Evolutionary conservation across 1,140 invertebrate species (phyloP).

Genomic region (Onthophagus taurus): DNA sequence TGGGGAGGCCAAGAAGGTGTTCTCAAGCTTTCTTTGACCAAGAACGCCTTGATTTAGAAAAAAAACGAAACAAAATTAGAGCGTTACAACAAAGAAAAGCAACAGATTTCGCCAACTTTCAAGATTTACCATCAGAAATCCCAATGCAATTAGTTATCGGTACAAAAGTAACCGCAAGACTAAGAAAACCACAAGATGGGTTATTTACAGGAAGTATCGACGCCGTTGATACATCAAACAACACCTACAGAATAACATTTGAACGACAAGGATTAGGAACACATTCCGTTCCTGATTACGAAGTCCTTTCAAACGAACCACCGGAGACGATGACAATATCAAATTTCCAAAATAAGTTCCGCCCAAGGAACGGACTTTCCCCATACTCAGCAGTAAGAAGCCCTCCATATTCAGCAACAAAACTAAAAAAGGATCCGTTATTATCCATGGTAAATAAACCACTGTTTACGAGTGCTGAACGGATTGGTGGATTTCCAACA

Average conservation of each 20-base stretch:
- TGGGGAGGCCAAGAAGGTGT: conserved; percentile 94
- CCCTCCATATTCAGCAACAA: conserved; percentile 22
- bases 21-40: conserved; percentile 93
- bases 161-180: conserved; percentile 85
- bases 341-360: conserved; percentile 73
- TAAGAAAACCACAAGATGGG: conserved; percentile 91
- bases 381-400: conserved; percentile 16
- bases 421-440: conserved; percentile 46
- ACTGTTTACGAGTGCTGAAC: conserved; percentile 35
- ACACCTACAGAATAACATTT: conserved; percentile 96
- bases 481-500: conserved; percentile 73
- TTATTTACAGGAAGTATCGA: conserved; percentile 94
- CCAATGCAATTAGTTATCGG: conserved; percentile 94
- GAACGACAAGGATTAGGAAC: conserved; percentile 88
- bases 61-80: conserved; percentile 85
- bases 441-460: conserved; percentile 42
- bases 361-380: conserved; percentile 56
- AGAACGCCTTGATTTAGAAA: conserved; percentile 81
- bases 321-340: conserved; percentile 83
- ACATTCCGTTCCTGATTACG: conserved; percentile 93
- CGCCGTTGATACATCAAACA: conserved; percentile 93
- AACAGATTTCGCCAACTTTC: conserved; percentile 63
- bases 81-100: conserved; percentile 89
- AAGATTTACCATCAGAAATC: conserved; percentile 92
- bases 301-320: conserved; percentile 88